Evolutionary conservation across 1,140 invertebrate species (phyloP).

Genomic region (Drosophila ogumai): DNA sequence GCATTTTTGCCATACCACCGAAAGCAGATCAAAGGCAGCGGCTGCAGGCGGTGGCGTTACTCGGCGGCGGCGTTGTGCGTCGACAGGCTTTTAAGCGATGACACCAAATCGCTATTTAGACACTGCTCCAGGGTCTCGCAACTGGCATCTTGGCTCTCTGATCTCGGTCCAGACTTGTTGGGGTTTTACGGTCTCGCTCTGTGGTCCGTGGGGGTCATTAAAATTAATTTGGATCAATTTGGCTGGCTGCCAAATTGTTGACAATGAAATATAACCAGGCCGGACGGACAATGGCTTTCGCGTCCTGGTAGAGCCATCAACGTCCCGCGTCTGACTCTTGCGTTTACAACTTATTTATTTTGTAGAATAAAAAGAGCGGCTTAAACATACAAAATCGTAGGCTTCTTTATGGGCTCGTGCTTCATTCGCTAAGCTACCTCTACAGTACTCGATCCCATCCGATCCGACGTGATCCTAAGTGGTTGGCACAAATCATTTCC

Average conservation of each 20-base stretch:
- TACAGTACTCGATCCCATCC: conserved; percentile 29
- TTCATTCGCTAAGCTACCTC: conserved; percentile 58
- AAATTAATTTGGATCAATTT: conserved; percentile 85
- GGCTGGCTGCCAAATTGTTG: conserved; percentile 84
- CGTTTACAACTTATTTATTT: conserved; percentile 80
- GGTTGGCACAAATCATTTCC: conserved; percentile 67
- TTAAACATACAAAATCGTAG: conserved; percentile 77
- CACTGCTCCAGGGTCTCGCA: conserved; percentile 46
- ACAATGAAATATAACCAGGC: conserved; percentile 84
- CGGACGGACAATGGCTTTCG: conserved; percentile 8
- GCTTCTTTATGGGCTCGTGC: conserved; percentile 47
- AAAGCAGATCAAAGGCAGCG: conserved; percentile 75
- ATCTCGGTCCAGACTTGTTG: conserved; percentile 49
- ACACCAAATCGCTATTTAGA: conserved; percentile 85
- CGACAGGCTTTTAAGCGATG: conserved; percentile 84
- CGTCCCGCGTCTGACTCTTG: conserved; percentile 40
- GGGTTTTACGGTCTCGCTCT: conserved; percentile 68
- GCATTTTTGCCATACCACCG: conserved; percentile 41
- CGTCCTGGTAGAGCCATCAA: conserved; percentile 70
- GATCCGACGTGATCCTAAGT: conserved; percentile 33
- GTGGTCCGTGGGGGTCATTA: conserved; percentile 79
- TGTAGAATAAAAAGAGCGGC: conserved; percentile 50
- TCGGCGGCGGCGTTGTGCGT: conserved; percentile 66
- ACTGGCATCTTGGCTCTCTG: not conserved
- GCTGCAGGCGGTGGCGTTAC: conserved; percentile 76